Conservation (phyloP, 1,140 invertebrate genomes). For the Monochamus saltuarius region DNA sequence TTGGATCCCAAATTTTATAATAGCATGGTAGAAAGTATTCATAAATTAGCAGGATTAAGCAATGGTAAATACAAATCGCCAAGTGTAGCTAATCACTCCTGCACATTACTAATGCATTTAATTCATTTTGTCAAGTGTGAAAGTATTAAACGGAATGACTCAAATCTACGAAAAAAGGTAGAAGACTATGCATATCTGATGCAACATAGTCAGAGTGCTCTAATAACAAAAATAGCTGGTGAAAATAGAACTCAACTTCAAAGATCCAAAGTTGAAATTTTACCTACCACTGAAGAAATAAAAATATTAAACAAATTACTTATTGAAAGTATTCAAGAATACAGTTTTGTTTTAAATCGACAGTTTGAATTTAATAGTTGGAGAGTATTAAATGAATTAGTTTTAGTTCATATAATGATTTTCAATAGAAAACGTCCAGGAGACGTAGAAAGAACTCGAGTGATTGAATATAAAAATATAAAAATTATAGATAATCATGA, state of each 20-base stretch:
- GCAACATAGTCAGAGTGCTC: not conserved
- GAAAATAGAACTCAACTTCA: conserved; percentile 14
- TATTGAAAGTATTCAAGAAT: not conserved
- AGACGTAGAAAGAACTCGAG: conserved; percentile 9
- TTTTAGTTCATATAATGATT: too few relatives aligned
- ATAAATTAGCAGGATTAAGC: conserved; percentile 9
- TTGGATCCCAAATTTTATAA: conserved; percentile 12
- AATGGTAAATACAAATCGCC: conserved; percentile 8
- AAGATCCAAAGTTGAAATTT: not conserved
- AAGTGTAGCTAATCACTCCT: conserved; percentile 6
- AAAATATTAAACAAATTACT: not conserved
- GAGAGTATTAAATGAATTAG: not conserved
- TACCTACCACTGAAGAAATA: conserved; percentile 13
- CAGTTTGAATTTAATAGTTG: conserved; percentile 1
- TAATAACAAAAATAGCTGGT: conserved; percentile 3
- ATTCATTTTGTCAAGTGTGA: conserved; percentile 5
- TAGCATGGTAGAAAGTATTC: not conserved
- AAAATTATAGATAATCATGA: not conserved
- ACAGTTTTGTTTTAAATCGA: not conserved
- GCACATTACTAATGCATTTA: conserved; percentile 2
- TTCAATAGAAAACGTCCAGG: conserved; percentile 14
- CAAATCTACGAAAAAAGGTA: not conserved
- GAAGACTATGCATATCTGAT: conserved; percentile 4
- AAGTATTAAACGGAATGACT: not conserved
- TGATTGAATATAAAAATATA: too few relatives aligned